Conservation (phyloP, 2,113 vertebrate genomes). For the Antechinus flavipes region DNA sequence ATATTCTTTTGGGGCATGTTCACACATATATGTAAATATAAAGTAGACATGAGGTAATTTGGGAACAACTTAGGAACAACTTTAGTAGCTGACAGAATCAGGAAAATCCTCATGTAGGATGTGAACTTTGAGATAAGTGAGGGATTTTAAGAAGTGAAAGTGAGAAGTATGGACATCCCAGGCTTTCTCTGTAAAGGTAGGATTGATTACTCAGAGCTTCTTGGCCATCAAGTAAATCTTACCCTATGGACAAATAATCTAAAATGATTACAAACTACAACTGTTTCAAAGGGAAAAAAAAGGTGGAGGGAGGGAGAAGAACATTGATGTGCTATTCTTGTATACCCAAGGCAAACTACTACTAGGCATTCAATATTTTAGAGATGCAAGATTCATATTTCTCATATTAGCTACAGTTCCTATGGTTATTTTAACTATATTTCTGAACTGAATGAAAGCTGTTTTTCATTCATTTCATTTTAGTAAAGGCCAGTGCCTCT, state of each 20-base stretch:
- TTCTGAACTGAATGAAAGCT: slow-evolving; percentile 41
- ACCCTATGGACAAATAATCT: not conserved
- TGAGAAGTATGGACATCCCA: not conserved
- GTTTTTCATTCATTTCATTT: not conserved
- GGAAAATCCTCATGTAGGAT: not conserved
- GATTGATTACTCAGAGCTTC: not conserved
- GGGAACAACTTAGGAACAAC: no score
- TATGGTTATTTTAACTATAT: not conserved
- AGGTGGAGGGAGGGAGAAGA: no score
- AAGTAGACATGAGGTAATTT: no score
- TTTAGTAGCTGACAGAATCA: no score
- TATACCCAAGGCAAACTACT: no score
- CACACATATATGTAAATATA: no score
- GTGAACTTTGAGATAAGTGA: not conserved
- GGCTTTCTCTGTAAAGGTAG: not conserved
- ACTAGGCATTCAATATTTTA: not conserved
- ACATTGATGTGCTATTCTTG: no score
- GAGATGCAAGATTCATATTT: not conserved
- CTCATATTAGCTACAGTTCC: not conserved
- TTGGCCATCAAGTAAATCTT: not conserved
- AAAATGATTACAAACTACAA: no score
- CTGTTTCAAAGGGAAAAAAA: no score
- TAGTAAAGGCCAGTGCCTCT: not conserved
- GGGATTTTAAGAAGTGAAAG: not conserved
- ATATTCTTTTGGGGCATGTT: not conserved